Base-by-base conservation (phyloP, 2,113 vertebrate species). In the Eonycteris spelaea region DNA sequence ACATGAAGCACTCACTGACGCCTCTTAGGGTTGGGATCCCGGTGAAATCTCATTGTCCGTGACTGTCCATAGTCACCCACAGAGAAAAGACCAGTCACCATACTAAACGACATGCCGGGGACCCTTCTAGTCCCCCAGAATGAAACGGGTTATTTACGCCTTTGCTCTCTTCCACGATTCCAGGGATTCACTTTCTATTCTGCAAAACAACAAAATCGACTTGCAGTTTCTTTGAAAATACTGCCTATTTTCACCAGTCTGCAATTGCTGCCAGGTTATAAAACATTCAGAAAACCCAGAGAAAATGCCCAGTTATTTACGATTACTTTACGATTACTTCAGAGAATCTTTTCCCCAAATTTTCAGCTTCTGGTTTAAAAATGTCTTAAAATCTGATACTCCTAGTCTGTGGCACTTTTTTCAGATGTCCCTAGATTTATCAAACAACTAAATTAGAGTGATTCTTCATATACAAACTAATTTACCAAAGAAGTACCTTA, bases 241-340 rank as follows among this genome's bases (percentile, higher is more conserved):
- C 11, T n/a, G 67, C 40, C 59, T 88, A 26, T 57, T 93, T 95
- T 94, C 61, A 79, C 1, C 11, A 57, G 33, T 48, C 33, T 75
- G 26, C 43, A 63, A 65, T 86, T 77, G 45, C 21, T 11, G 51
- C 13, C 38, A 61, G 43, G 22, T 89, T 71, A 79, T 82, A 73
- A 95, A 96, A 48, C 53, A 80, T 75, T 40, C 55, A 94, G 65
- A 91, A 88, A 75, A 77, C 33, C 33, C 26, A 53, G 40, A 89
- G 53, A 74, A 92, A 90, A 75, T 67, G 53, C n/a, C 35, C 78
- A 70, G 22, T 51, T 63, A 65, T 53, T 63, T 82, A 26, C 83
- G 45, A 90, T 93, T 79, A 75, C 35, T 93, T 95, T 80, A 9
- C 15, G 86, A 65, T 91, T 73, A 67, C 24, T 45, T 82, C 28